Evolutionary conservation across 92 coral and sea anemone species (phyloP).

Genomic region (Diadumene lineata): DNA sequence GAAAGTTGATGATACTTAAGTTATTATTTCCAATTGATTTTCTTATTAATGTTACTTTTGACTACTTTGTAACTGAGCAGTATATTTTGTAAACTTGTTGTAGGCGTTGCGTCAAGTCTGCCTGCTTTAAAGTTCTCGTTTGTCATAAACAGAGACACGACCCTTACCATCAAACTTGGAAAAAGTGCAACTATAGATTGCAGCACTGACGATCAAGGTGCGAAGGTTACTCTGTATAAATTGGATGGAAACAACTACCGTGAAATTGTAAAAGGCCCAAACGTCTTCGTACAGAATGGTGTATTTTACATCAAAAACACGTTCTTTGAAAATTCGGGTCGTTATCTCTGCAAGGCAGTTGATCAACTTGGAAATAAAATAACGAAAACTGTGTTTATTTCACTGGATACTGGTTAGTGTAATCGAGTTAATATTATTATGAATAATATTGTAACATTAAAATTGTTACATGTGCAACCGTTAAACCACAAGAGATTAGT

Average conservation of each 20-base stretch:
- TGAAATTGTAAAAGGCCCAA: not conserved
- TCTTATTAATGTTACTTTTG: no score
- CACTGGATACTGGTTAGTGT: slow-evolving; percentile 23
- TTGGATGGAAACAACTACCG: no score
- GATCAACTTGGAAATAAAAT: slow-evolving; percentile 4
- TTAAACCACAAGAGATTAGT: no score
- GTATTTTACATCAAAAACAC: slow-evolving; percentile 7
- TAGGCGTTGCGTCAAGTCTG: not conserved
- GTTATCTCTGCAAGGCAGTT: slow-evolving; percentile 21
- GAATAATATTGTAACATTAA: no score
- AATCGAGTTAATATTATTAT: no score
- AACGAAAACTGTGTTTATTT: not conserved
- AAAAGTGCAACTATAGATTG: slow-evolving; percentile 7
- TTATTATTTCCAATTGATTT: no score
- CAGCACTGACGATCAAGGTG: slow-evolving; percentile 21
- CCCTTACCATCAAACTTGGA: not conserved
- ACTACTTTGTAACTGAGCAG: no score
- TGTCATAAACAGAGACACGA: not conserved
- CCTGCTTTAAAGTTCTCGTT: slow-evolving; percentile 6
- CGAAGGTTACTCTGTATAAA: slow-evolving; percentile 32
- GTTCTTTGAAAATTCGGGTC: slow-evolving; percentile 19
- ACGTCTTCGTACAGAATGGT: not conserved
- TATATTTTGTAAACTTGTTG: no score
- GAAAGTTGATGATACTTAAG: no score
- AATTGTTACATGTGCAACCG: no score